phyloP scores from a whole-genome alignment of 2,797 vertebrate species.

The Sebastes oblongus region DNA sequence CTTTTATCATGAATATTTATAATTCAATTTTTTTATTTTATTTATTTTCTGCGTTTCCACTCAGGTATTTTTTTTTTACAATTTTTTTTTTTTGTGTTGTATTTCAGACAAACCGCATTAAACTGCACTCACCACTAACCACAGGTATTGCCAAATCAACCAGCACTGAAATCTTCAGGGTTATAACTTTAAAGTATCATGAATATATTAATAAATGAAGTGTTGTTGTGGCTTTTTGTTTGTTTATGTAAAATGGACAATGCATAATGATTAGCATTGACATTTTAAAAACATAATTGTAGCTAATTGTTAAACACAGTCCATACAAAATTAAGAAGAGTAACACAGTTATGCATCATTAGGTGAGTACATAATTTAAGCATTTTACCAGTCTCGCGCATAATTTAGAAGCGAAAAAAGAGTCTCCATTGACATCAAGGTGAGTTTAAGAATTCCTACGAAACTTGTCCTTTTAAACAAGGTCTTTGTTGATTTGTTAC shows the following conservation, averaged over 20 bases:
- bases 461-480: background rate
- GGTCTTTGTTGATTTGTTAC: background rate
- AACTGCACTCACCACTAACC: background rate
- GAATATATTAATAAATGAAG: background rate
- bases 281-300: background rate
- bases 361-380: background rate
- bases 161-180: background rate
- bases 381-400: background rate
- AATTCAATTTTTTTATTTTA: no score
- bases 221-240: background rate
- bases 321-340: background rate
- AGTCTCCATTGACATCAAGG: background rate
- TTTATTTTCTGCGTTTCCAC: no score
- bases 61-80: no score
- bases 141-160: background rate
- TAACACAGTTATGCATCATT: background rate
- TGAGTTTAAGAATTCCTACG: background rate
- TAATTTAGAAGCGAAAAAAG: background rate
- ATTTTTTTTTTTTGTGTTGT: background rate
- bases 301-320: background rate
- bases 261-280: background rate
- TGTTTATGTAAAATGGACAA: background rate
- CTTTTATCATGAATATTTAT: no score
- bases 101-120: background rate
- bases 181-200: background rate